These are phyloP conservation scores for Trididemnum nubilum DNA, from an alignment of 23 tunicate genomes.

Conservation along the genomic window DNA sequence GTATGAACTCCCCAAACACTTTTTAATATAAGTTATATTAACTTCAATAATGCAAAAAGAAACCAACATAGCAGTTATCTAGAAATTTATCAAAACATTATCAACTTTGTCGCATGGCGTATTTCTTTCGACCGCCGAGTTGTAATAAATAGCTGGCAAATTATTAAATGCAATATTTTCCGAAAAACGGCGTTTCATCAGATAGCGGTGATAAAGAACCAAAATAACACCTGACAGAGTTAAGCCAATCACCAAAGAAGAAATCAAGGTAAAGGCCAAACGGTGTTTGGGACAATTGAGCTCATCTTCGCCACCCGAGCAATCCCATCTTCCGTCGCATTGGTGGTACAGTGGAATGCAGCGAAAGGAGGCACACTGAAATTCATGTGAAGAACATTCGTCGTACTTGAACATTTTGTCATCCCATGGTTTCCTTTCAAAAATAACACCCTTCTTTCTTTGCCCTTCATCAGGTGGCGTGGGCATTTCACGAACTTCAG, in stretches of 20 bases:
- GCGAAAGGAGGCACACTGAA: not conserved
- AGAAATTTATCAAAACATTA: too few species aligned
- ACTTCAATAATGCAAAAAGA: too few species aligned
- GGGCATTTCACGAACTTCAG: too few species aligned
- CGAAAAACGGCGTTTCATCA: too few species aligned
- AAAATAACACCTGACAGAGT: not conserved
- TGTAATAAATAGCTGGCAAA: not conserved
- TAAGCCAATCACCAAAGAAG: not conserved
- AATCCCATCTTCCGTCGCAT: conserved; percentile 1
- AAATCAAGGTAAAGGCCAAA: not conserved
- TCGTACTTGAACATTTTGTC: not conserved
- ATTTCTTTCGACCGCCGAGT: not conserved
- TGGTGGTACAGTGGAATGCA: not conserved
- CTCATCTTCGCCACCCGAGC: conserved; percentile 6
- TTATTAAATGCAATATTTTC: not conserved
- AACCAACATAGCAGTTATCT: too few species aligned
- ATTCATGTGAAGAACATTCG: not conserved
- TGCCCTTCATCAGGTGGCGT: not conserved
- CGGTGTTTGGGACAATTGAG: not conserved
- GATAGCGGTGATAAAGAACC: not conserved
- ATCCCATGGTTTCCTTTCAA: too few species aligned
- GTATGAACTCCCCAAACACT: too few species aligned
- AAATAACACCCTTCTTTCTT: too few species aligned
- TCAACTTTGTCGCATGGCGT: too few species aligned
- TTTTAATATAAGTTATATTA: too few species aligned